Base-by-base conservation (phyloP, 2,113 vertebrate genomes). In the Trachemys scripta region DNA sequence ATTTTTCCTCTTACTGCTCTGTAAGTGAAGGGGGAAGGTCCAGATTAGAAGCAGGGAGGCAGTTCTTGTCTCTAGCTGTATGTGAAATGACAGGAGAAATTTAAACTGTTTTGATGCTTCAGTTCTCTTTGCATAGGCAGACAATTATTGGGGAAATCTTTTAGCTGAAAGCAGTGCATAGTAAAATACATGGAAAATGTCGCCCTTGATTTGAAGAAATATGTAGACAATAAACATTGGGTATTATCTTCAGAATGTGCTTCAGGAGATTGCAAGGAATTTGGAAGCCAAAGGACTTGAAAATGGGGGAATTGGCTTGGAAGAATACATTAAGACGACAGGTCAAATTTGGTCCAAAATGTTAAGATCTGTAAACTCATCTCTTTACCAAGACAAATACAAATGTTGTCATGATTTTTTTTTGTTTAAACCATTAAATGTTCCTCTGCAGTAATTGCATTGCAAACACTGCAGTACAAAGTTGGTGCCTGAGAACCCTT, bases 81-180 rank as follows among this genome's bases (percentile, higher is more conserved):
- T 75, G 11, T 10, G 54, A 72, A 38, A 45, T 84, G 31, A 8
- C 16, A 17, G 8, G 13, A 51, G 62, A 91, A 85, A 54, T 14
- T 0, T 7, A 10, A 49, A 3, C 3, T 47, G 5, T 24, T 89
- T 35, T 0, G 0, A 59, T 65, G 6, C 38, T 22, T 84, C 57
- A 0, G 56, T 86, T 92, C 88, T n/a, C 7, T 53, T 78, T 22
- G 2, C 47, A 35, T 47, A 75, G 5, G 5, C 17, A 49, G 22
- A 8, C 72, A 42, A 4, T 62, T 86, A 6, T 9, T 83, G 8
- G 29, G 49, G 49, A 84, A 29, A 38, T 57, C 24, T 80, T 84
- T 42, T 31, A 79, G 20, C 19, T 38, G 6, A 9, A 19, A 76
- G 29, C 7, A 35, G 29, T 62, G 20, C 17, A 80, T 42, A 81